phyloP scores from a whole-genome alignment of 2,888 invertebrate species.

The Acrocyrtus sp. region DNA sequence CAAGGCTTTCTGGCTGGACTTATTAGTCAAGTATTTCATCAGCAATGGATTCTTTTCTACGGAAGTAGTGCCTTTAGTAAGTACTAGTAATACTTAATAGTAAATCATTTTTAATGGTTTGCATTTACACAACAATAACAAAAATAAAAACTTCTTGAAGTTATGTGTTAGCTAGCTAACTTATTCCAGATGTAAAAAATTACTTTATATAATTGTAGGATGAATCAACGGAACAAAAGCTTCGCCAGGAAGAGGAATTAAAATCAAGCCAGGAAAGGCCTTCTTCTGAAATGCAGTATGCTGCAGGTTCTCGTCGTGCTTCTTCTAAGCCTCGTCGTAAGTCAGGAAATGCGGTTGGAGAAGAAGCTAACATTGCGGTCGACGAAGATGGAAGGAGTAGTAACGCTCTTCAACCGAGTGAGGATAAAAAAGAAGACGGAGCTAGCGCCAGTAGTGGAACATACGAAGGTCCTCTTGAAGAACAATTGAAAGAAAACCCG shows the following conservation, averaged over 20 bases:
- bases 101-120: not conserved
- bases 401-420: constrained; percentile 9
- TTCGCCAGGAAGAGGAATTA: constrained; percentile 28
- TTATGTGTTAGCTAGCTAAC: not conserved
- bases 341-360: constrained; percentile 50
- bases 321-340: constrained; percentile 57
- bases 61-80: constrained; percentile 59
- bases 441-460: not conserved
- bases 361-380: constrained; percentile 55
- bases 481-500: constrained; percentile 52
- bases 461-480: constrained; percentile 55
- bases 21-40: constrained; percentile 55
- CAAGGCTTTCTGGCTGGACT: constrained; percentile 50
- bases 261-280: constrained; percentile 23
- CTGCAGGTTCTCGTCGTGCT: constrained; percentile 54
- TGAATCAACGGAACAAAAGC: constrained; percentile 12
- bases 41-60: constrained; percentile 54
- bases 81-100: not conserved
- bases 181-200: not conserved
- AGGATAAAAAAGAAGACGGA: constrained; percentile 23
- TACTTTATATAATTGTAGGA: constrained; percentile 18
- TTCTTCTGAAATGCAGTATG: constrained; percentile 57
- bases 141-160: not conserved
- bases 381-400: constrained; percentile 54
- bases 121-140: too few species aligned